These are phyloP conservation scores for Euborellia annulipes DNA, from an alignment of 1,140 invertebrate species.

Conservation along the genomic window DNA sequence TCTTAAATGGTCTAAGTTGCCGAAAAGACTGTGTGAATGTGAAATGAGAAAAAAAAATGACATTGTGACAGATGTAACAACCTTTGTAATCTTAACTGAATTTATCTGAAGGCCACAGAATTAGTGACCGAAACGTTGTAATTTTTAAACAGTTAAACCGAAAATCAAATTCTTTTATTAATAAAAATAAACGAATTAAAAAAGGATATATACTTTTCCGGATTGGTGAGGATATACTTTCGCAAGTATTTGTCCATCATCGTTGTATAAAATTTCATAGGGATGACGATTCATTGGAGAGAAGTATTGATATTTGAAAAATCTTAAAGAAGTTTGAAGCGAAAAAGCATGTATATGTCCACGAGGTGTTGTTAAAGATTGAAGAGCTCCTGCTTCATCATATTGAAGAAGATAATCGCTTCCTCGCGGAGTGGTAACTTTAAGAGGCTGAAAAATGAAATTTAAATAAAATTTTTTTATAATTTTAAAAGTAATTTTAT, in stretches of 20 bases:
- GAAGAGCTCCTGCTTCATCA: slow-evolving; percentile 77
- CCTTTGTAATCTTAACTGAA: no score
- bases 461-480: slow-evolving; percentile 11
- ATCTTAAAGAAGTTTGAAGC: slow-evolving; percentile 77
- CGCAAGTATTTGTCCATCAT: slow-evolving; percentile 70
- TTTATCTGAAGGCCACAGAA: no score
- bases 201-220: no score
- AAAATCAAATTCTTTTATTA: no score
- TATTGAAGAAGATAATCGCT: slow-evolving; percentile 85
- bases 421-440: slow-evolving; percentile 80
- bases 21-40: no score
- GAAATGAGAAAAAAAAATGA: no score
- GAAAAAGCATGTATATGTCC: slow-evolving; percentile 89
- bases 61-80: no score
- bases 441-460: slow-evolving; percentile 46
- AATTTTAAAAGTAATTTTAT: not conserved
- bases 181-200: no score
- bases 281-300: slow-evolving; percentile 78
- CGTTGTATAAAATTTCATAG: slow-evolving; percentile 80
- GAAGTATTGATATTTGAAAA: slow-evolving; percentile 83
- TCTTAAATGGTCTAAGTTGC: no score
- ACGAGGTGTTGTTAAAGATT: slow-evolving; percentile 77
- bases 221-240: slow-evolving; percentile 82
- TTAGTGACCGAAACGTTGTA: no score
- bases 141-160: no score